phyloP scores from a whole-genome alignment of 2,797 vertebrate genomes.

The Sebastes vulpes region DNA sequence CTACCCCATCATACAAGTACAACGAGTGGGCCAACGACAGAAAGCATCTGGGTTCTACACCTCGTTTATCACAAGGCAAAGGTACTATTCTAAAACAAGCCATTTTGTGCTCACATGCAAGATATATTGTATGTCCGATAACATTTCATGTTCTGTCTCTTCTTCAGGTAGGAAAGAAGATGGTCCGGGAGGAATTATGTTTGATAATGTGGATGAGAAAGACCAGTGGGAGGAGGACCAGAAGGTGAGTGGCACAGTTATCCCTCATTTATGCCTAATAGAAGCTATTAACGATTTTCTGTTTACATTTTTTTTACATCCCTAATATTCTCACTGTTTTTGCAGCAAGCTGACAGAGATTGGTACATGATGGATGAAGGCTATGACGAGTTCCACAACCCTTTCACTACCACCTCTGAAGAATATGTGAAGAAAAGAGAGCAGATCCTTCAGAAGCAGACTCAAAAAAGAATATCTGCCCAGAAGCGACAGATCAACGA shows the following conservation, averaged over 20 bases:
- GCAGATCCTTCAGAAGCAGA: conserved; percentile 97
- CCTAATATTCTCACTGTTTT: conserved; percentile 12
- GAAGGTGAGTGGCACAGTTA: conserved; percentile 83
- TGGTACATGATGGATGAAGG: conserved; percentile 99
- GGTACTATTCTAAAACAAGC: conserved; percentile 75
- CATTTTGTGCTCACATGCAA: not conserved
- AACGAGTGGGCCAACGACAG: conserved; percentile 99
- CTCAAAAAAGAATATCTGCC: conserved; percentile 97
- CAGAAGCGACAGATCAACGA: conserved; percentile 98
- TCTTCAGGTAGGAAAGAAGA: conserved; percentile 87
- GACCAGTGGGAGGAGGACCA: conserved; percentile 98
- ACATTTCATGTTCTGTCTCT: conserved; percentile 1
- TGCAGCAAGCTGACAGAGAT: conserved; percentile 97
- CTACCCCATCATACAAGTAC: conserved; percentile 97
- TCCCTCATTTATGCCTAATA: not conserved
- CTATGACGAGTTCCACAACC: conserved; percentile 97
- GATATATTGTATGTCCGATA: not conserved
- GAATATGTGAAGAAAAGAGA: conserved; percentile 96
- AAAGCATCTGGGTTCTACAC: conserved; percentile 92
- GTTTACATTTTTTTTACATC: not conserved
- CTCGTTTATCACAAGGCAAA: conserved; percentile 95
- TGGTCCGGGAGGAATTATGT: conserved; percentile 90
- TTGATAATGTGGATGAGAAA: conserved; percentile 93
- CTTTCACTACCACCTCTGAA: conserved; percentile 93
- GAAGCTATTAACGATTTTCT: not conserved